Conservation (phyloP, 1,140 invertebrate species). For the Drosophila kikkawai region DNA sequence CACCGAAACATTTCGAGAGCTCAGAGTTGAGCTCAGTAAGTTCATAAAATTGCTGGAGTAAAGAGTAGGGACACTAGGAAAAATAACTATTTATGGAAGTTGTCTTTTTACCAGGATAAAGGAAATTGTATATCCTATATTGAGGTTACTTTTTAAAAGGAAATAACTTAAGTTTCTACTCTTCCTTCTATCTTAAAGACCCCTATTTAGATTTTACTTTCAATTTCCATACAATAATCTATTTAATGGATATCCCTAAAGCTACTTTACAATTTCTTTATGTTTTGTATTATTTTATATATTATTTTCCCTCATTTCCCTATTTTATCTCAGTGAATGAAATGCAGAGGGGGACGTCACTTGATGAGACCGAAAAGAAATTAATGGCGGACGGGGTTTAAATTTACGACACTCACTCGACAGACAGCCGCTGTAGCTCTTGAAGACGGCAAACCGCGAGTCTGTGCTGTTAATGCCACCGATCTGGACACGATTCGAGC, state of each 20-base stretch:
- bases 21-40: slow-evolving; percentile 30
- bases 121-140: too few relatives aligned
- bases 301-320: not conserved
- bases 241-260: not conserved
- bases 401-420: slow-evolving; percentile 90
- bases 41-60: slow-evolving; percentile 65
- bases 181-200: not conserved
- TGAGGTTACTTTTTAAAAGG: not conserved
- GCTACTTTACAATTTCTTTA: not conserved
- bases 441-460: slow-evolving; percentile 91
- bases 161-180: not conserved
- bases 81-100: not conserved
- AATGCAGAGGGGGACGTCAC: slow-evolving; percentile 25
- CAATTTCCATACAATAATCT: not conserved
- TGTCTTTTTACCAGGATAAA: not conserved
- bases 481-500: slow-evolving; percentile 92
- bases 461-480: slow-evolving; percentile 94
- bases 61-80: slow-evolving; percentile 1
- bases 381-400: slow-evolving; percentile 65
- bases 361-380: slow-evolving; percentile 75
- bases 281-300: not conserved
- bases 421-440: slow-evolving; percentile 94
- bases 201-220: not conserved
- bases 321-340: slow-evolving; percentile 12
- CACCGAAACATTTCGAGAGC: slow-evolving; percentile 5